phyloP scores from a whole-genome alignment of 2,888 invertebrate species.

The Quadriops clusia region DNA sequence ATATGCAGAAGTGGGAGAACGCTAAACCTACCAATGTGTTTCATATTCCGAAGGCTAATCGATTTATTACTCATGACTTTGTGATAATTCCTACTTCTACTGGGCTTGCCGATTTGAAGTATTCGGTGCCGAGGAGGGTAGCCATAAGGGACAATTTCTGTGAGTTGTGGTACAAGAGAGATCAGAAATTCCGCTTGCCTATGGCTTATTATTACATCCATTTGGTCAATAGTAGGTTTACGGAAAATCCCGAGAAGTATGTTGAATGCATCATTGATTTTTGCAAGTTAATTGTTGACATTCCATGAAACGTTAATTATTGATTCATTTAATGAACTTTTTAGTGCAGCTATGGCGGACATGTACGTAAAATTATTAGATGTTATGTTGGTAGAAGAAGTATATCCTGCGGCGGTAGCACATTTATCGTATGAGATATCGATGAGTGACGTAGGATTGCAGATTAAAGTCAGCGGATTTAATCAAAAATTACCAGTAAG shows the following conservation, averaged over 20 bases:
- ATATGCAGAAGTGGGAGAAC: no score
- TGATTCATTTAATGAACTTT: constrained; percentile 19
- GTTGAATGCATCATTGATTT: no score
- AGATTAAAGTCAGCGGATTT: constrained; percentile 53
- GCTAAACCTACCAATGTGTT: no score
- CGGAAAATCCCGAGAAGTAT: constrained; percentile 54
- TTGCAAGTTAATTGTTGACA: no score
- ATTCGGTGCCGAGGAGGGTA: no score
- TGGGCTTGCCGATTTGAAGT: no score
- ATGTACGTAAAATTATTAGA: constrained; percentile 45
- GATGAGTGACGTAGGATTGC: constrained; percentile 50
- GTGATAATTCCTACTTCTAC: no score
- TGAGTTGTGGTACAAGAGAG: constrained; percentile 79
- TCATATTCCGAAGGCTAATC: constrained; percentile 58
- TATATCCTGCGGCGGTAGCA: constrained; percentile 61
- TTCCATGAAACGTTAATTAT: no score
- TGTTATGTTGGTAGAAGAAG: constrained; percentile 49
- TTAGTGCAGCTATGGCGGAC: constrained; percentile 45
- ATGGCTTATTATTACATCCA: constrained; percentile 62
- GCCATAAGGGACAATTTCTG: no score
- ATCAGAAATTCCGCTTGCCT: constrained; percentile 71
- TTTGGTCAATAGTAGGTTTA: constrained; percentile 56
- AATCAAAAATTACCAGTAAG: constrained; percentile 61
- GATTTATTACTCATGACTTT: constrained; percentile 63
- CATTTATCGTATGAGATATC: constrained; percentile 49